phyloP scores from a whole-genome alignment of 1,140 invertebrate species.

The Ips nitidus region DNA sequence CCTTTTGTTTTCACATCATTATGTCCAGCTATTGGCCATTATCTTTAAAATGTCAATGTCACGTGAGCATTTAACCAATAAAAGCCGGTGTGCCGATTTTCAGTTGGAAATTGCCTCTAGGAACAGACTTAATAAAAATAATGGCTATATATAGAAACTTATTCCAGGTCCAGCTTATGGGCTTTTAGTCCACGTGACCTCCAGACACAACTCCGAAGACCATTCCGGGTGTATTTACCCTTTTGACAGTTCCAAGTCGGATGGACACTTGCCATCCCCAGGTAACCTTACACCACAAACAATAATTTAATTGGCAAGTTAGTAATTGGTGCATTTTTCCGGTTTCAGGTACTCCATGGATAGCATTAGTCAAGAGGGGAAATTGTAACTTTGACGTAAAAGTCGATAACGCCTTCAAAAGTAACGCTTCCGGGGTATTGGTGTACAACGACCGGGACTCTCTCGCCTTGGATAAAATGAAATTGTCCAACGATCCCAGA shows the following conservation, averaged over 20 bases:
- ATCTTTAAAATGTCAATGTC: no score
- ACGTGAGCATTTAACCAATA: no score
- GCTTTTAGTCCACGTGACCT: constrained; percentile 61
- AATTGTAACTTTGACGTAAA: constrained; percentile 76
- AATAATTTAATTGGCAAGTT: background rate
- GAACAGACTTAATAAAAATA: no score
- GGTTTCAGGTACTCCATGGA: constrained; percentile 61
- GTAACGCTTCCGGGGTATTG: constrained; percentile 71
- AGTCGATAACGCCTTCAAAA: constrained; percentile 68
- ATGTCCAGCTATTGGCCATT: no score
- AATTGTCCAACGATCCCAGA: constrained; percentile 60
- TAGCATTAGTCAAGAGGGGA: constrained; percentile 73
- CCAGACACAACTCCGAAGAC: constrained; percentile 56
- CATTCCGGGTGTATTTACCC: constrained; percentile 67
- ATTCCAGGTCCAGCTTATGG: constrained; percentile 57
- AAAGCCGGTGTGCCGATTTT: no score
- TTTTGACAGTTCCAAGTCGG: constrained; percentile 56
- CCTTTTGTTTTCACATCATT: no score
- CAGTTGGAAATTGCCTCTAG: no score
- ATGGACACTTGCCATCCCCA: constrained; percentile 55
- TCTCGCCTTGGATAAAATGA: constrained; percentile 70
- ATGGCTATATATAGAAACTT: background rate
- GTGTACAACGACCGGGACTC: constrained; percentile 73
- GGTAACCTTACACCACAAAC: constrained; percentile 22
- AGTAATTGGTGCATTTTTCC: background rate